Evolutionary conservation across 2,113 vertebrate species (phyloP).

Genomic region (Tyto alba): DNA sequence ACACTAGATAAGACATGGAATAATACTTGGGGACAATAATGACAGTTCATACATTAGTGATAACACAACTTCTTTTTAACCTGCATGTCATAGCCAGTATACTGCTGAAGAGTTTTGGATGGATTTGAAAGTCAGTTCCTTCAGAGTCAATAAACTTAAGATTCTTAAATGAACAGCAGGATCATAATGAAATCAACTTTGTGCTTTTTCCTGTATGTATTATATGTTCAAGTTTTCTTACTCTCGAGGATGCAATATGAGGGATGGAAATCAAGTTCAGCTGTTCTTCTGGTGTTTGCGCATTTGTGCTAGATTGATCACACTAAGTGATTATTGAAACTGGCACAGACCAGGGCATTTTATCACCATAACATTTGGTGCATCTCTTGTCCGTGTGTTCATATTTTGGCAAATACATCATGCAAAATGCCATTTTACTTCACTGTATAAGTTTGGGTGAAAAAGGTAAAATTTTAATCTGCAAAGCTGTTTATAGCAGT

Average conservation of each 20-base stretch:
- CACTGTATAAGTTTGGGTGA: neutral
- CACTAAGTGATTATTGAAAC: neutral
- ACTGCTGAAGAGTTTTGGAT: neutral
- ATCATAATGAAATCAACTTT: neutral
- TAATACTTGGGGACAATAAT: neutral
- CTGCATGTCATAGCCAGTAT: neutral
- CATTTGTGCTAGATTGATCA: neutral
- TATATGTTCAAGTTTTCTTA: neutral
- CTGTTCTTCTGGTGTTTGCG: neutral
- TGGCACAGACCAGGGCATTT: neutral
- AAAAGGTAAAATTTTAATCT: neutral
- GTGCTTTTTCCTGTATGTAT: neutral
- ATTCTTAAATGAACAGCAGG: neutral
- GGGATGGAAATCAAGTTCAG: neutral
- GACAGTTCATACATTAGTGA: neutral
- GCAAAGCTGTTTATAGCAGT: neutral
- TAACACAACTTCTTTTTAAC: neutral
- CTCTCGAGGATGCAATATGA: neutral
- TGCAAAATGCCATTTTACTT: neutral
- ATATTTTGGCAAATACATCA: neutral
- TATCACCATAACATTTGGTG: neutral
- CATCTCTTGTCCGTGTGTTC: neutral
- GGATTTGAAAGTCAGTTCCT: neutral
- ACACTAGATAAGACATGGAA: neutral
- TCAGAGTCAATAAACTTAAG: neutral